Evolutionary conservation across 2,797 vertebrate species (phyloP).

Genomic region (Podarcis lilfordi): DNA sequence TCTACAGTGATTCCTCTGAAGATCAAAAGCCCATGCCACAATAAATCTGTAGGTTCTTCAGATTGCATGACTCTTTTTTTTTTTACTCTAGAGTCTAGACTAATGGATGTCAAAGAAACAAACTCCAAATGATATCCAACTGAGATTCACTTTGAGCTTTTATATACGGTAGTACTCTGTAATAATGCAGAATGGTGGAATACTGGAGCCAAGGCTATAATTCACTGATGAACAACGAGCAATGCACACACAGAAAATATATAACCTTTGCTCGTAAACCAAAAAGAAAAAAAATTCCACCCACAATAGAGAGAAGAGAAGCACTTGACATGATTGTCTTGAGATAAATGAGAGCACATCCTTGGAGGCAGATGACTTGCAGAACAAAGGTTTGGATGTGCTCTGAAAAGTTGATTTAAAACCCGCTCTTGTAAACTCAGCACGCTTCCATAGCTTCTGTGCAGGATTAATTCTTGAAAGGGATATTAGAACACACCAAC

Average conservation of each 20-base stretch:
- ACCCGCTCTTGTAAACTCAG: background rate
- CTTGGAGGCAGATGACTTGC: background rate
- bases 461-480: background rate
- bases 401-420: background rate
- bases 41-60: background rate
- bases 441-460: background rate
- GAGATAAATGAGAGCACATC: conserved; percentile 4
- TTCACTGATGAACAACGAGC: background rate
- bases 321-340: background rate
- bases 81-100: background rate
- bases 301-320: background rate
- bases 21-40: background rate
- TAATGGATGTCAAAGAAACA: background rate
- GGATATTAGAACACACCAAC: background rate
- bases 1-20: background rate
- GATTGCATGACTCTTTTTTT: background rate
- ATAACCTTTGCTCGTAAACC: background rate
- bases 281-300: background rate
- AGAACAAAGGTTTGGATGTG: background rate
- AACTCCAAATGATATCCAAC: background rate
- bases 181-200: background rate
- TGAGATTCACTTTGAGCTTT: background rate
- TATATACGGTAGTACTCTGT: background rate
- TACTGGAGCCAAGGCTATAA: background rate
- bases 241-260: background rate